Conservation (phyloP, 2,113 vertebrate genomes). For the Camarhynchus parvulus region DNA sequence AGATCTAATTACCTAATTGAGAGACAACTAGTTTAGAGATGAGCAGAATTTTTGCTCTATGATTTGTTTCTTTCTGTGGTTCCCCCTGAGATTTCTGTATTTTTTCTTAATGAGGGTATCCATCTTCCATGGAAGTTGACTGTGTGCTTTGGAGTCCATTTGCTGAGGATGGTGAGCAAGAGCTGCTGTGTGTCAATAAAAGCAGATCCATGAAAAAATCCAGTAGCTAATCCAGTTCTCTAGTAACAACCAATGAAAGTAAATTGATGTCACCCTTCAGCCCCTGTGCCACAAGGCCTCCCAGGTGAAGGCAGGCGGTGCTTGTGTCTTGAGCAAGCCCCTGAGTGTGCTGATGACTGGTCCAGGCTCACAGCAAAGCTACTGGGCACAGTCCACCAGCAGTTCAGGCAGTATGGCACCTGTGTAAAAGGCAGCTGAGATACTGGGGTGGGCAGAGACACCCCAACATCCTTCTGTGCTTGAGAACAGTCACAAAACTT, state of each 20-base stretch:
- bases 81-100: background rate
- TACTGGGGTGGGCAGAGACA: background rate
- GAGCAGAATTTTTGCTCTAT: background rate
- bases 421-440: background rate
- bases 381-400: background rate
- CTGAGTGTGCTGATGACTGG: fast-evolving
- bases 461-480: background rate
- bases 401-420: background rate
- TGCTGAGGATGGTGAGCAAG: background rate
- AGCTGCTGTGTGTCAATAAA: background rate
- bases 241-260: background rate
- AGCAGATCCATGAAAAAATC: background rate
- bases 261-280: background rate
- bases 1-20: background rate
- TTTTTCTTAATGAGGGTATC: background rate
- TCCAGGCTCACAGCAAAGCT: background rate
- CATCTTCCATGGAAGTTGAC: background rate
- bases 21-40: background rate
- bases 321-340: background rate
- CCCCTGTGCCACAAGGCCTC: background rate
- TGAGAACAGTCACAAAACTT: background rate
- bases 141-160: background rate
- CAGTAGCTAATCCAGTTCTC: background rate
- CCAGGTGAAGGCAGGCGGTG: background rate
- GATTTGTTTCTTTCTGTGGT: background rate